A percentile compares a stretch with the other conserved stretches of the same genome.
Conservation (phyloP, 2,113 vertebrate species). For the Eonycteris spelaea region DNA sequence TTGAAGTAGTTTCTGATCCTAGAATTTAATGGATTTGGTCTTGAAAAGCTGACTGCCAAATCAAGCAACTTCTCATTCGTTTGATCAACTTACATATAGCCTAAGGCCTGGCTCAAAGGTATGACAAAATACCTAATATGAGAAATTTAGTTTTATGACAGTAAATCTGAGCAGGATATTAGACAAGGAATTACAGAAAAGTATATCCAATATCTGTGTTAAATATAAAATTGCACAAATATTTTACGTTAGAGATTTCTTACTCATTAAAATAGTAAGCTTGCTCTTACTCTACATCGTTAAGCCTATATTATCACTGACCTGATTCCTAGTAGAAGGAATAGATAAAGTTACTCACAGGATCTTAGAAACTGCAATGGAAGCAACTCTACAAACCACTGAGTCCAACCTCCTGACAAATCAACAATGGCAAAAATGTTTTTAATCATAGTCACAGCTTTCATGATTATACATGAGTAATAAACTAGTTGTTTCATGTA, state of each 20-base stretch:
- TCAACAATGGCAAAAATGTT: not conserved
- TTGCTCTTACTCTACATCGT: not conserved
- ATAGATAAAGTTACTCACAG: not conserved
- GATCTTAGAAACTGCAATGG: not conserved
- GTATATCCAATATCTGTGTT: not conserved
- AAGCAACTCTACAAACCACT: not conserved
- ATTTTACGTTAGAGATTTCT: not conserved
- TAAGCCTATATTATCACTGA: not conserved
- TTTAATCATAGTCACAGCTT: not conserved
- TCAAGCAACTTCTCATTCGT: conserved; percentile 33
- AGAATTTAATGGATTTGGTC: conserved; percentile 17
- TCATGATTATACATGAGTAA: not conserved
- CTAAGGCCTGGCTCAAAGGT: conserved; percentile 18
- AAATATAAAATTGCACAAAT: conserved; percentile 12
- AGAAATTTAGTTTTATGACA: conserved; percentile 47
- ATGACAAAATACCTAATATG: conserved; percentile 17
- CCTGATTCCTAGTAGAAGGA: not conserved
- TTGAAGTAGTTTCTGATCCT: not conserved
- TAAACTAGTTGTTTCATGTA: not conserved
- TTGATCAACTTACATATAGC: not conserved
- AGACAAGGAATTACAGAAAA: not conserved
- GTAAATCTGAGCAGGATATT: not conserved
- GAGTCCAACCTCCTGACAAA: not conserved
- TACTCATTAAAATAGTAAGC: not conserved
- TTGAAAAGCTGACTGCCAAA: not conserved